Conservation (phyloP, 2,888 invertebrate genomes). For the Antitype chi region DNA sequence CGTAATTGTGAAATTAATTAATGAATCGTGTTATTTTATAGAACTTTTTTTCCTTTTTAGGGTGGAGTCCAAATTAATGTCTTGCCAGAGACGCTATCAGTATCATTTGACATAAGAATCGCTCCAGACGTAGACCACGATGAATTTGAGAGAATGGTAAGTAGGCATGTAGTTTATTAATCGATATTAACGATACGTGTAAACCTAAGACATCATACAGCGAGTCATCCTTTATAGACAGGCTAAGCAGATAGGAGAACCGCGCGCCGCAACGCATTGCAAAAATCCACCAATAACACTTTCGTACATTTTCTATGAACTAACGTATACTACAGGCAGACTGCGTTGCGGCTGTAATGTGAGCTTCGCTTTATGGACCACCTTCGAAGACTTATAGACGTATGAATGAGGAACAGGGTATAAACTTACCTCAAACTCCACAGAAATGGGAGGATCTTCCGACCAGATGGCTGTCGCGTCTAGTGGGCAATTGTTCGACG, state of each 20-base stretch:
- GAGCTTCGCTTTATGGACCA: background rate
- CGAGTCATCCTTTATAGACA: background rate
- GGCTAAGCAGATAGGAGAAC: too few relatives aligned
- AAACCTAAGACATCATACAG: background rate
- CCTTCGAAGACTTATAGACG: background rate
- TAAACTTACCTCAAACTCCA: too few relatives aligned
- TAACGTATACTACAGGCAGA: background rate
- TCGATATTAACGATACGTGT: background rate
- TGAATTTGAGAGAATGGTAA: constrained; percentile 91
- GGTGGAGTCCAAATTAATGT: constrained; percentile 96
- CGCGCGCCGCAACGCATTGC: background rate
- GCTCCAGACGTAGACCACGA: constrained; percentile 90
- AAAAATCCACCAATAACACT: background rate
- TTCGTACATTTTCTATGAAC: background rate
- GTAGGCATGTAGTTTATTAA: background rate
- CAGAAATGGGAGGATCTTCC: too few relatives aligned
- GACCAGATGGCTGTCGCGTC: too few relatives aligned
- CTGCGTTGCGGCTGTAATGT: background rate
- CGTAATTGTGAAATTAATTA: background rate
- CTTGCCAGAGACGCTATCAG: constrained; percentile 93
- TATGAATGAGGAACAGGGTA: too few relatives aligned
- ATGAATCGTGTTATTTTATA: too few relatives aligned
- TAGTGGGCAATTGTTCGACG: too few relatives aligned
- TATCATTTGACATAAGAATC: constrained; percentile 92
- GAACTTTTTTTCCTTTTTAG: constrained; percentile 68